Evolutionary conservation across 2,113 vertebrate genomes (phyloP), one percentile per base, ranked within the genome.

Genomic region (Panthera leo): DNA sequence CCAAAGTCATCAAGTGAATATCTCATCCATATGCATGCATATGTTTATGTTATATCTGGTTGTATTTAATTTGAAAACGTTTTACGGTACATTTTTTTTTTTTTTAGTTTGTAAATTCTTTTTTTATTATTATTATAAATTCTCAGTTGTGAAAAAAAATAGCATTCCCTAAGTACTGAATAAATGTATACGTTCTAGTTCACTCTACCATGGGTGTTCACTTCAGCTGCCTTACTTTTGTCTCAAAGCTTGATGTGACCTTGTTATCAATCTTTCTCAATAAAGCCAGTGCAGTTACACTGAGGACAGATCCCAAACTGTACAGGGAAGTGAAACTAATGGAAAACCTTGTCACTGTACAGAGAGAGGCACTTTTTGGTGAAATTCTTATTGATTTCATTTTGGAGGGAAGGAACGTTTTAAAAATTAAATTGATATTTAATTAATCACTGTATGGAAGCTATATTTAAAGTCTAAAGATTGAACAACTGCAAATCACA

Each of bases 1-100:
- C 42, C 75, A 63, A 68, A 53, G 15, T 68, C 45, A 93, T 86
- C 51, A 71, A 75, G 25, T 80, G 7, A 96, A 13, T 79, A 63
- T 21, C 51, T 93, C 92, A 82, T 70, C 42, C 39, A 51, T 85
- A 36, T 39, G 19, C 3, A 27, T 82, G 12, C 9, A 65, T 83
- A 68, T 76, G 27, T 61, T 92, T 68, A 51, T 80, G 51, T 31
- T 92, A 31, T 79, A 89, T 78, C 95, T 94, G 75, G 39, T 53
- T 79, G 16, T 6, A 48, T 63, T 88, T 82, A 89, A 76, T 95
- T 68, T 85, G 19, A 79, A 75, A 83, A 89, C 92, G 5, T 85
- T 89, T 85, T 89, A 55, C 16, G 25, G 11, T 51, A 51, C 3
- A 58, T 65, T 96, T 96, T 18, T 58, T 65, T 58, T 65, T 96